Evolutionary conservation across 2,888 invertebrate genomes (phyloP).

Genomic region (Dione juno): DNA sequence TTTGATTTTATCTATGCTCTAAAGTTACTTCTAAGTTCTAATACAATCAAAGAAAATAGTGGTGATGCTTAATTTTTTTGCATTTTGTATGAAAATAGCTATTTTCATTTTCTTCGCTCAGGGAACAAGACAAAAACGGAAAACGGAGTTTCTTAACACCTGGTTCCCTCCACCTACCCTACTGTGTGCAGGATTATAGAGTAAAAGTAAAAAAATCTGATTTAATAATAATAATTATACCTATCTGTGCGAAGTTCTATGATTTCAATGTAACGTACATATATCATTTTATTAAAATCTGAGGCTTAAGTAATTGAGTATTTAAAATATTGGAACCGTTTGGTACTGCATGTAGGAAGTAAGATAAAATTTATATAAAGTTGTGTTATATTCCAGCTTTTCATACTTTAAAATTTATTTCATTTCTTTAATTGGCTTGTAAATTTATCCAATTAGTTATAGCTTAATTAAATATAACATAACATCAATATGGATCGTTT

Average conservation of each 20-base stretch:
- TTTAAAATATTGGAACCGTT: slow-evolving; percentile 11
- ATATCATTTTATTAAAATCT: neutral
- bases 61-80: too few species aligned
- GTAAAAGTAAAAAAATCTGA: too few species aligned
- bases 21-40: too few species aligned
- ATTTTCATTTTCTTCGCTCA: too few species aligned
- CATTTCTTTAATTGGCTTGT: slow-evolving; percentile 14
- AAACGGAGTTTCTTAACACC: too few species aligned
- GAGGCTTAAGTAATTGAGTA: neutral
- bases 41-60: too few species aligned
- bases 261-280: neutral
- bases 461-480: slow-evolving; percentile 15
- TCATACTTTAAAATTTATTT: slow-evolving; percentile 15
- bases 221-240: too few species aligned
- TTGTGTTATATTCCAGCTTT: slow-evolving; percentile 15
- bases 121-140: too few species aligned
- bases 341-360: neutral
- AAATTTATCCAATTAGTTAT: slow-evolving; percentile 23
- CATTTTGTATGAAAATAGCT: too few species aligned
- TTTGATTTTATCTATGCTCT: too few species aligned
- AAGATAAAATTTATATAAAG: slow-evolving; percentile 10
- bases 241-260: neutral
- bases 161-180: too few species aligned
- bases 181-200: too few species aligned
- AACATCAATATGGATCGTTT: neutral